These are phyloP conservation scores for Centropristis striata DNA, from an alignment of 2,113 vertebrate genomes.

Conservation along the genomic window DNA sequence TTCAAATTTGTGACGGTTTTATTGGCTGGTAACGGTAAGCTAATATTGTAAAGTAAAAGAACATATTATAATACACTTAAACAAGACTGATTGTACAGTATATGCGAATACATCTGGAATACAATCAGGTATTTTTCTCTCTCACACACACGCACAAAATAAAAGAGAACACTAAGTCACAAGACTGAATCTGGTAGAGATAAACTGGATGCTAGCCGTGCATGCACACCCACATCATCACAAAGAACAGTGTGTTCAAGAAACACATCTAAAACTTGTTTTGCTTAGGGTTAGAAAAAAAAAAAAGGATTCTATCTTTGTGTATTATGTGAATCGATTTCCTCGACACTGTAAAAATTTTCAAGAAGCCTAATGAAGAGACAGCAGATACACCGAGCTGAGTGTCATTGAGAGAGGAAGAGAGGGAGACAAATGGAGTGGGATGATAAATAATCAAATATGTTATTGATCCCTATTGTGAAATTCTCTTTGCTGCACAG, in stretches of 20 bases:
- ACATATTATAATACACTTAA: background rate
- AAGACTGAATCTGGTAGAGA: slow-evolving; percentile 51
- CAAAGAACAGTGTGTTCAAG: slow-evolving; percentile 39
- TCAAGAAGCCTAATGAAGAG: slow-evolving; percentile 62
- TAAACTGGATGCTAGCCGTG: slow-evolving; percentile 25
- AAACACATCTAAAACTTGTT: slow-evolving; percentile 44
- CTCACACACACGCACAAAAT: background rate
- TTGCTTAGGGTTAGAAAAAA: slow-evolving; percentile 22
- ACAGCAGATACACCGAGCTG: slow-evolving; percentile 19
- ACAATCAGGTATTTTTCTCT: background rate
- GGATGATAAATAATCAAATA: slow-evolving; percentile 75
- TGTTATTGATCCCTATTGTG: slow-evolving; percentile 52
- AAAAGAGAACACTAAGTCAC: slow-evolving; percentile 44
- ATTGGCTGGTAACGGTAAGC: background rate
- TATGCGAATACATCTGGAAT: slow-evolving; percentile 5
- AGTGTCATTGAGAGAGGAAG: slow-evolving; percentile 13
- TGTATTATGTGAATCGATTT: slow-evolving; percentile 64
- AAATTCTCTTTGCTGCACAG: slow-evolving; percentile 47
- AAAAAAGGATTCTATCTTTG: slow-evolving; percentile 59
- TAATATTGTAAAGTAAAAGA: background rate
- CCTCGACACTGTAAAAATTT: slow-evolving; percentile 40
- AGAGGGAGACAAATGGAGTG: slow-evolving; percentile 25
- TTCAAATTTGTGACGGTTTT: background rate
- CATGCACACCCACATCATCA: slow-evolving; percentile 10
- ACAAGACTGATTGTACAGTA: no score